phyloP scores from a whole-genome alignment of 2,888 invertebrate genomes.

The Lacanobia wlatinum region DNA sequence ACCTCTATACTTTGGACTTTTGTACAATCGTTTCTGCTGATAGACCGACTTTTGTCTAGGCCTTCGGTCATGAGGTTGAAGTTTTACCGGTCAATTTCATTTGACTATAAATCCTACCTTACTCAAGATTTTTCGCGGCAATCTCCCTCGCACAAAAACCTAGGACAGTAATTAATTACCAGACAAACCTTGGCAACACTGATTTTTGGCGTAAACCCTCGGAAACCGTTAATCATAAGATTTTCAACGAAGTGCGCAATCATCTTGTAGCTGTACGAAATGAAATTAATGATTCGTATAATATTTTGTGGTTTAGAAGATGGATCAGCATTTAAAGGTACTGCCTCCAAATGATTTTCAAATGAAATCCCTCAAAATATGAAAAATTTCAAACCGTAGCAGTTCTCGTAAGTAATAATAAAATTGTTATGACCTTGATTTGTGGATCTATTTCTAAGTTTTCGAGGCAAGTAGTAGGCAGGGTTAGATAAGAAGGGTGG shows the following conservation, averaged over 20 bases:
- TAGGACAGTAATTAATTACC: conserved; percentile 40
- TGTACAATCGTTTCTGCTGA: too few relatives aligned
- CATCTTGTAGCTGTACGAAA: conserved; percentile 19
- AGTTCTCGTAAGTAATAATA: too few relatives aligned
- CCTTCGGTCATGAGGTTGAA: background rate
- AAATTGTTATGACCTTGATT: too few relatives aligned
- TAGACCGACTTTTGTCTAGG: too few relatives aligned
- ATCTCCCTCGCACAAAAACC: background rate
- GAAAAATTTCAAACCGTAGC: too few relatives aligned
- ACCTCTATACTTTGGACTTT: too few relatives aligned
- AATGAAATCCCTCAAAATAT: too few relatives aligned
- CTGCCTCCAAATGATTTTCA: background rate
- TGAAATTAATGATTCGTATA: conserved; percentile 44
- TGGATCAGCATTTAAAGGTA: background rate
- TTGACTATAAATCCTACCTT: background rate
- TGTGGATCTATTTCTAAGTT: too few relatives aligned
- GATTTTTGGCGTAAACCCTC: conserved; percentile 29
- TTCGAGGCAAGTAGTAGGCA: too few relatives aligned
- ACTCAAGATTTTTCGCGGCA: background rate
- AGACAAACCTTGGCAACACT: conserved; percentile 10
- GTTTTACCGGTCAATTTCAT: background rate
- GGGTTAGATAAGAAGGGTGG: too few relatives aligned
- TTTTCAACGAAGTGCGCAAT: conserved; percentile 33
- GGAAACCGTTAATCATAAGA: conserved; percentile 50
- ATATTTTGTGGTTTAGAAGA: background rate